A percentile compares a stretch with the other conserved stretches of the same genome.
These are phyloP conservation scores for Leptinotarsa haldemani DNA, from an alignment of 2,888 invertebrate genomes.

Conservation along the genomic window DNA sequence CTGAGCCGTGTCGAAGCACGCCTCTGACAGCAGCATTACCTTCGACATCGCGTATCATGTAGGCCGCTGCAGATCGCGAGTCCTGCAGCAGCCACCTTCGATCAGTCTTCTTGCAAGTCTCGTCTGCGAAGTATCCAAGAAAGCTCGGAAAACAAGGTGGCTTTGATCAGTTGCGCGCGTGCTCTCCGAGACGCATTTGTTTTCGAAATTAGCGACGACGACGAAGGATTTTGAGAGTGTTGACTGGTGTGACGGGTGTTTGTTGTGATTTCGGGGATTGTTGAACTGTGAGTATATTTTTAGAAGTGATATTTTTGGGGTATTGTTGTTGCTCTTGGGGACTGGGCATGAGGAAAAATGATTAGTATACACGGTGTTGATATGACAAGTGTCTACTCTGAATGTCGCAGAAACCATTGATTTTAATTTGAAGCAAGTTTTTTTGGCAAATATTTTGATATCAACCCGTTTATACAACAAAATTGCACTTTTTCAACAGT, in stretches of 20 bases:
- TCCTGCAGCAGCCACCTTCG: slow-evolving; percentile 53
- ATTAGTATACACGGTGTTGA: too few relatives aligned
- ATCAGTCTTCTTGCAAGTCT: slow-evolving; percentile 59
- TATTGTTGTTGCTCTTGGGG: too few relatives aligned
- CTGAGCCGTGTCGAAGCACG: background rate
- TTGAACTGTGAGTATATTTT: slow-evolving; percentile 10
- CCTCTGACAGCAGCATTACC: slow-evolving; percentile 47
- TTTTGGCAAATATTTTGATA: too few relatives aligned
- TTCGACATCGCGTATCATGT: slow-evolving; percentile 54
- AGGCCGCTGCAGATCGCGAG: slow-evolving; percentile 57
- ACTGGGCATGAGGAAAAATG: too few relatives aligned
- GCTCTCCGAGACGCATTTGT: slow-evolving; percentile 13
- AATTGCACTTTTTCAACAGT: too few relatives aligned
- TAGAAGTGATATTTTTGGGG: background rate
- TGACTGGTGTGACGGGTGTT: slow-evolving; percentile 4
- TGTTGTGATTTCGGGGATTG: background rate
- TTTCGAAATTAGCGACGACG: background rate
- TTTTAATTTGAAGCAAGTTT: too few relatives aligned
- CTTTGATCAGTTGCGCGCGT: background rate
- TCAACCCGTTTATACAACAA: too few relatives aligned
- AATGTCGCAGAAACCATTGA: too few relatives aligned
- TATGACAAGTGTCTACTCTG: too few relatives aligned
- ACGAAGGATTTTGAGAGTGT: slow-evolving; percentile 6
- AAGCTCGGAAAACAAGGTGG: slow-evolving; percentile 40
- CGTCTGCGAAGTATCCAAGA: slow-evolving; percentile 55